phyloP scores from a whole-genome alignment of 2,888 invertebrate genomes.

The Heteropelma amictum region DNA sequence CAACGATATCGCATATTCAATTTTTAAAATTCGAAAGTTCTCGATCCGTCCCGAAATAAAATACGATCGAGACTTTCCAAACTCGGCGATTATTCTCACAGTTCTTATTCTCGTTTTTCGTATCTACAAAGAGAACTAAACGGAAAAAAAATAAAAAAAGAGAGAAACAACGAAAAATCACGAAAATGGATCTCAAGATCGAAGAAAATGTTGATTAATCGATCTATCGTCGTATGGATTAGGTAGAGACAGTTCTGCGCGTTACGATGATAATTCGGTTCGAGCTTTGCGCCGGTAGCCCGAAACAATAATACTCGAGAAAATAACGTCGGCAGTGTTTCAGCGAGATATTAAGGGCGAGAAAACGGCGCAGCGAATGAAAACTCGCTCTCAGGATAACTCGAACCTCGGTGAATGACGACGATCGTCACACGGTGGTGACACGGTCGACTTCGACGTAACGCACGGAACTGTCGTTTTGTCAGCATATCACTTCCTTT shows the following conservation, averaged over 20 bases:
- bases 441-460: slow-evolving; percentile 94
- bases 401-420: slow-evolving; percentile 52
- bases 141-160: neutral
- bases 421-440: slow-evolving; percentile 90
- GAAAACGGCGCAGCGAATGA: neutral
- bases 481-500: slow-evolving; percentile 96
- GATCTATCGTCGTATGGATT: neutral
- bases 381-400: slow-evolving; percentile 14
- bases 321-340: slow-evolving; percentile 17
- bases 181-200: neutral
- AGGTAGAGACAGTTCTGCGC: slow-evolving; percentile 69
- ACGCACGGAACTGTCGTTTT: slow-evolving; percentile 96
- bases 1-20: neutral
- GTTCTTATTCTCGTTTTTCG: no score
- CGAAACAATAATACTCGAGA: neutral
- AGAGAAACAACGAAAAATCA: neutral
- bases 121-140: no score
- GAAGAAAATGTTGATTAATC: neutral
- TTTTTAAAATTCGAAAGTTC: no score
- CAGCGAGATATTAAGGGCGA: slow-evolving; percentile 2
- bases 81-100: no score
- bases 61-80: no score
- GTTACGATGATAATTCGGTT: slow-evolving; percentile 64
- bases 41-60: no score
- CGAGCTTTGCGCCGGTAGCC: slow-evolving; percentile 38